Percentiles rank a stretch among this genome's conserved stretches.
Evolutionary conservation across 2,888 invertebrate species (phyloP).

Genomic region (Phaedon cochleariae): DNA sequence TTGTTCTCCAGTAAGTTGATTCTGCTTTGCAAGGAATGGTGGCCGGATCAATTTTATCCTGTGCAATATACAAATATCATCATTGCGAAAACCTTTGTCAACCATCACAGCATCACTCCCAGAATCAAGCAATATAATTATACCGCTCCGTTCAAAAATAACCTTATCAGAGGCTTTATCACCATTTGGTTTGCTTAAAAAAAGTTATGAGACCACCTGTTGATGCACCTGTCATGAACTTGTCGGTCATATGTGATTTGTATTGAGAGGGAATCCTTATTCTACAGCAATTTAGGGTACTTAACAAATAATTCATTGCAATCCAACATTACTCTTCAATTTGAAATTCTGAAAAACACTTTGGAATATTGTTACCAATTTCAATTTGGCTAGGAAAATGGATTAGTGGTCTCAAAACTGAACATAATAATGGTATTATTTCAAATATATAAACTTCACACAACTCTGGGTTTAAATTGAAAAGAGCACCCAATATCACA

Average conservation of each 20-base stretch:
- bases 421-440: conserved; percentile 21
- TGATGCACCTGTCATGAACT: conserved; percentile 41
- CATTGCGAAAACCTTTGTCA: conserved; percentile 47
- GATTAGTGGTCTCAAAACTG: conserved; percentile 19
- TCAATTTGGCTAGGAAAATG: conserved; percentile 16
- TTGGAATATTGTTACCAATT: conserved; percentile 13
- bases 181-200: conserved; percentile 39
- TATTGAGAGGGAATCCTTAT: conserved; percentile 17
- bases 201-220: conserved; percentile 41
- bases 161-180: conserved; percentile 40
- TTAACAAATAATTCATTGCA: conserved; percentile 20
- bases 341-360: conserved; percentile 14
- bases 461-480: conserved; percentile 3
- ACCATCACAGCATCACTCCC: conserved; percentile 45
- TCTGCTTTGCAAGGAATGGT: conserved; percentile 33
- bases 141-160: conserved; percentile 39
- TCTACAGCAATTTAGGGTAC: conserved; percentile 20
- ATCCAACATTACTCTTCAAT: conserved; percentile 13
- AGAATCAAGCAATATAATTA: conserved; percentile 30
- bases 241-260: conserved; percentile 18
- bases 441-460: conserved; percentile 18
- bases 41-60: conserved; percentile 31
- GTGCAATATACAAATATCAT: conserved; percentile 36
- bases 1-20: conserved; percentile 27
- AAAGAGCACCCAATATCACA: conserved; percentile 26